Conservation (phyloP, 2,113 vertebrate species). For the Indicator indicator region DNA sequence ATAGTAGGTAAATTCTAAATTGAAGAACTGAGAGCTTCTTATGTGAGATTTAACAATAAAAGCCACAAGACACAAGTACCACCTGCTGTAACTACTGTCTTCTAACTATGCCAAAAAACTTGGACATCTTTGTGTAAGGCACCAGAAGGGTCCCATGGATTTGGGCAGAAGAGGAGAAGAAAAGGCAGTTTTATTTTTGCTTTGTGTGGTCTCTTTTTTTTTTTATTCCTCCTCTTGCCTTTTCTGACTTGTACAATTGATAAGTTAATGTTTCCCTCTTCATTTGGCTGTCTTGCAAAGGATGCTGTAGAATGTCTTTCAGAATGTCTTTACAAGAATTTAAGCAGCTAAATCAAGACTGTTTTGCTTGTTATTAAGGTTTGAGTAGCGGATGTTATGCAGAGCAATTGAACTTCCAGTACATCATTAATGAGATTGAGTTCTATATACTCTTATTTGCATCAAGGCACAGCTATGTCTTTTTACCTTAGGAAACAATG, state of each 20-base stretch:
- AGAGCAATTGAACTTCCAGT: conserved; percentile 14
- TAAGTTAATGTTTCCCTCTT: not conserved
- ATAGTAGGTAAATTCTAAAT: not conserved
- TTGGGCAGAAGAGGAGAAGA: not conserved
- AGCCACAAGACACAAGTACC: not conserved
- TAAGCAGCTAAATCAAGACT: conserved; percentile 28
- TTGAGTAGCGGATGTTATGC: conserved; percentile 16
- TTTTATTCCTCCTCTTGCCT: not conserved
- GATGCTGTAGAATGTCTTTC: not conserved
- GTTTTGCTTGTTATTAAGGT: conserved; percentile 9
- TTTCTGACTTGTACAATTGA: not conserved
- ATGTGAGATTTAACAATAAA: not conserved
- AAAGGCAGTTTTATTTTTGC: not conserved
- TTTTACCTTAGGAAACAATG: not conserved
- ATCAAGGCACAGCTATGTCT: not conserved
- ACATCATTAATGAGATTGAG: conserved; percentile 31
- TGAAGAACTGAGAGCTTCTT: not conserved
- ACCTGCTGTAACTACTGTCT: not conserved
- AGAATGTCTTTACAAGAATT: conserved; percentile 2
- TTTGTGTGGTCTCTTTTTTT: not conserved
- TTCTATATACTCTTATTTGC: not conserved
- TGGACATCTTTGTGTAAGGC: not conserved
- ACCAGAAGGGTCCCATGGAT: not conserved
- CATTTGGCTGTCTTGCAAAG: not conserved
- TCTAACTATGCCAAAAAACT: not conserved